Conservation (phyloP, 2,888 invertebrate species). For the Lapara coniferarum region DNA sequence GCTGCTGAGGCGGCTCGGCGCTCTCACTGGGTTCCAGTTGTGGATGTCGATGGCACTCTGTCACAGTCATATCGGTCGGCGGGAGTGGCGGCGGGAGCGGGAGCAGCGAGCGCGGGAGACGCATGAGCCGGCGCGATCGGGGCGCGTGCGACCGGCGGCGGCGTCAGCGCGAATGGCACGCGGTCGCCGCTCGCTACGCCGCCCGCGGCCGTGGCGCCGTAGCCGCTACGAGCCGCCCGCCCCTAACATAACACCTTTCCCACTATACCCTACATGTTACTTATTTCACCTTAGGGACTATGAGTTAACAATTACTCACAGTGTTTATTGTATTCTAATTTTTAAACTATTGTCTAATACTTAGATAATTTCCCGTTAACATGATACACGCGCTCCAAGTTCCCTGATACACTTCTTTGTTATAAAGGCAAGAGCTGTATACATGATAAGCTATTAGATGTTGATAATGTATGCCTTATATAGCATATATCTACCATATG, state of each 20-base stretch:
- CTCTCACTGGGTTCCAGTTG: constrained; percentile 52
- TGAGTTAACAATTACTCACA: not conserved
- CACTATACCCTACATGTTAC: constrained; percentile 29
- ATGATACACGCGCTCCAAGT: not conserved
- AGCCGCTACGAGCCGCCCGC: constrained; percentile 62
- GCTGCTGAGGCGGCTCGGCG: constrained; percentile 48
- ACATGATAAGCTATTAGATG: not conserved
- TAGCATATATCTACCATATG: not conserved
- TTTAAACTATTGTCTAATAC: not conserved
- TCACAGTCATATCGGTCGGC: constrained; percentile 73
- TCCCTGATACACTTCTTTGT: not conserved
- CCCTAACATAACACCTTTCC: constrained; percentile 54
- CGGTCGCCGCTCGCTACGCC: constrained; percentile 66
- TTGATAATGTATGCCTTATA: not conserved
- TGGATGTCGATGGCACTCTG: constrained; percentile 66
- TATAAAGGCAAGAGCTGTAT: not conserved
- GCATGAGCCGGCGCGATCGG: constrained; percentile 71
- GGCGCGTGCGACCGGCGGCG: constrained; percentile 80
- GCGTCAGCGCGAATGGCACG: constrained; percentile 79
- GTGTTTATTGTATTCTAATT: not conserved
- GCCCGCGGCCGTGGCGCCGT: constrained; percentile 63
- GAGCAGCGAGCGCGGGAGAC: constrained; percentile 53
- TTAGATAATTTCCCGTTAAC: not conserved
- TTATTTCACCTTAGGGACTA: not conserved
- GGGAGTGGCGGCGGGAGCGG: constrained; percentile 46